These are phyloP conservation scores for Drosophila anceps DNA, from an alignment of 2,888 invertebrate genomes.

Conservation along the genomic window DNA sequence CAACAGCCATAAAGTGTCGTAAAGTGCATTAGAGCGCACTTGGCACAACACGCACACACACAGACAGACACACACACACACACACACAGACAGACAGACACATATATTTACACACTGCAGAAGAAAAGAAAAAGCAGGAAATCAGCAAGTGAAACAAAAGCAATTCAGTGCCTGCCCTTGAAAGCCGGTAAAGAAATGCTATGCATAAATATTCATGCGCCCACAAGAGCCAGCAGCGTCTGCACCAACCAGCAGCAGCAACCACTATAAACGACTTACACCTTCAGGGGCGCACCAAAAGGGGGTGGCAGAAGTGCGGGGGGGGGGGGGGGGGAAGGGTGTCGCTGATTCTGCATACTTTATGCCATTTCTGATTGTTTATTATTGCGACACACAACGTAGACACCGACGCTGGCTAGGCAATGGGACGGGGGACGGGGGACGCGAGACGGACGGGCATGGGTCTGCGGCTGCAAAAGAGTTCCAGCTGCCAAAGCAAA, in stretches of 20 bases:
- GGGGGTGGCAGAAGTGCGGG: background rate
- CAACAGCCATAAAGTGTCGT: slow-evolving; percentile 73
- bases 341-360: slow-evolving; percentile 70
- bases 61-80: slow-evolving; percentile 3
- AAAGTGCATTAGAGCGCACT: slow-evolving; percentile 79
- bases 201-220: slow-evolving; percentile 73
- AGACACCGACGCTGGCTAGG: background rate
- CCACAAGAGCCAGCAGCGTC: slow-evolving; percentile 32
- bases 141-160: slow-evolving; percentile 47
- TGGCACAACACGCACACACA: slow-evolving; percentile 48
- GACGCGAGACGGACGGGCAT: background rate
- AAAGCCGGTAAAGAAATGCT: slow-evolving; percentile 46
- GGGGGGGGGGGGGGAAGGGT: too few species aligned
- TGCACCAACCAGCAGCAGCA: background rate
- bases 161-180: slow-evolving; percentile 36
- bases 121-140: slow-evolving; percentile 42
- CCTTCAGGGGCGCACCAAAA: slow-evolving; percentile 32
- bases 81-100: slow-evolving; percentile 7
- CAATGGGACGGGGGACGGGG: background rate
- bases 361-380: slow-evolving; percentile 79
- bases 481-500: slow-evolving; percentile 52
- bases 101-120: slow-evolving; percentile 11
- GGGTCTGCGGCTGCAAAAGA: slow-evolving; percentile 17
- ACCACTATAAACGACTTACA: slow-evolving; percentile 59
- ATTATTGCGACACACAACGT: slow-evolving; percentile 71